Evolutionary conservation across 1,140 invertebrate species (phyloP).

Genomic region (Bactericera cockerelli): DNA sequence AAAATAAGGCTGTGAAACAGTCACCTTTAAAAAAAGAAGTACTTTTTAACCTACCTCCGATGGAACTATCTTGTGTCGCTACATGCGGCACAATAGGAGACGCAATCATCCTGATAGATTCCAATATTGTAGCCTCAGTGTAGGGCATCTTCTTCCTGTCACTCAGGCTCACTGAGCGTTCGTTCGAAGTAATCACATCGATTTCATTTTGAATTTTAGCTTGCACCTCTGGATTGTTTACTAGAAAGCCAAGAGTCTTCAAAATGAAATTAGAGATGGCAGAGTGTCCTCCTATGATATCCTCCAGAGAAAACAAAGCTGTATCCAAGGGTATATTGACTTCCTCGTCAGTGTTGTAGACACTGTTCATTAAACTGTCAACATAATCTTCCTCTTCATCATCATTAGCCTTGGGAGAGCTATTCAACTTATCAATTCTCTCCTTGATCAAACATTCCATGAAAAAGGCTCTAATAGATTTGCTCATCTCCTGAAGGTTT

Average conservation of each 20-base stretch:
- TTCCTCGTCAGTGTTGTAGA: conserved; percentile 41
- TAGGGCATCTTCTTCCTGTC: conserved; percentile 58
- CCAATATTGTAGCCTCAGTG: conserved; percentile 64
- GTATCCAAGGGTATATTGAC: conserved; percentile 37
- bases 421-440: conserved; percentile 30
- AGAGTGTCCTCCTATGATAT: conserved; percentile 73
- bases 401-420: conserved; percentile 7
- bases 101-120: conserved; percentile 58
- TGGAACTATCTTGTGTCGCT: conserved; percentile 49
- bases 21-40: too few species aligned
- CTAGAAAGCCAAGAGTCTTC: conserved; percentile 52
- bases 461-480: conserved; percentile 57
- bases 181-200: conserved; percentile 36
- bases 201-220: conserved; percentile 51
- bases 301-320: conserved; percentile 52
- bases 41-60: conserved; percentile 16
- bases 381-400: conserved; percentile 46
- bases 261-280: conserved; percentile 64
- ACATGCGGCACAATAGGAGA: conserved; percentile 86
- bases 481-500: conserved; percentile 48
- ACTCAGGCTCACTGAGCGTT: conserved; percentile 39
- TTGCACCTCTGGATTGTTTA: conserved; percentile 42
- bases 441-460: conserved; percentile 50
- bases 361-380: conserved; percentile 50
- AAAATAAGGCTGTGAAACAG: too few species aligned